Base-by-base conservation (phyloP, 2,888 invertebrate genomes). In the Drosophila infuscata region DNA sequence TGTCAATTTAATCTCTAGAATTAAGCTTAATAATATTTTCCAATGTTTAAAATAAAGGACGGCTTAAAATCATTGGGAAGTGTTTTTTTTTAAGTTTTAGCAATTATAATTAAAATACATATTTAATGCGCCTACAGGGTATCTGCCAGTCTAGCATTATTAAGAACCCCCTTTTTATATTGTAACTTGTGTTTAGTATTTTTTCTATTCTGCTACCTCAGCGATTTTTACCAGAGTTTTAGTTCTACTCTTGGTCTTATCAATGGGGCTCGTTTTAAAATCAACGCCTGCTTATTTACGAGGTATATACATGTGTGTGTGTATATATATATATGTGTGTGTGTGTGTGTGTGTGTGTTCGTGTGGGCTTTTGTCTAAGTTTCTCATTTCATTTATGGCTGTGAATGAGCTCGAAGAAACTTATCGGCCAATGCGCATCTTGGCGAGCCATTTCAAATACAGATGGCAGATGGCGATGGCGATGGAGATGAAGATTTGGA, bases 241-340 rank as follows among this genome's bases (percentile, higher is more conserved):
- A 33, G 56, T 8, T 20, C 15, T 8, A 30, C 52, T 63, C 70
- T 64, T 36, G 56, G 63, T 3, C 88, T 83, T 85, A 88, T 85
- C 88, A 83, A 83, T 83, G 85, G 85, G 85, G 70, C 74, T 71
- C 79, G 66, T 83, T 85, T 85, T 88, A 85, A 85, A 85, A 85
- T 88, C 85, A 85, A 85, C 85, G 85, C 88, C 88, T 68, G 71
- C 77, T 81, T 86, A 84, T 86, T 86, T 84, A 83, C 86, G 86
- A 84, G 70, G 48, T 29, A 49, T 51, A 51, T 46, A 46, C 3
- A 38, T 3, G 17, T 1, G 17, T 17, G 8, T 2, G 12, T 48
- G 25, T 4, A 25, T 8, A 41, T n/a, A 41, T 20, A 4, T 11
- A 3, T 11, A 25, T 32, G n/a, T n/a, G 20, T 33, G 32, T 25